A percentile compares a stretch with the other conserved stretches of the same genome.
These are phyloP conservation scores for Dasypogon diadema DNA, from an alignment of 2,888 invertebrate genomes.

Conservation along the genomic window DNA sequence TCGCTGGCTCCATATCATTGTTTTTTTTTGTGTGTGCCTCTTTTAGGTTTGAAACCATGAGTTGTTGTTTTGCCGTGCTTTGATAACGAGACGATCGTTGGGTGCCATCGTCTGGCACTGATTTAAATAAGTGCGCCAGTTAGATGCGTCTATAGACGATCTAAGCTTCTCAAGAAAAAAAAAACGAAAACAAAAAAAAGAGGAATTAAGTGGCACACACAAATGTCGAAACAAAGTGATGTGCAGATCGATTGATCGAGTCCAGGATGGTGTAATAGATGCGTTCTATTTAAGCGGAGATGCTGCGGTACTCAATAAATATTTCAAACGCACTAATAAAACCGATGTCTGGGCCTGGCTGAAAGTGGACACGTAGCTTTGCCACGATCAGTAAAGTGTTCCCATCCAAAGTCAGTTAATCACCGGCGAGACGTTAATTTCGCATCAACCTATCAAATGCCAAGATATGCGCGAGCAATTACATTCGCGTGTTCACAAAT, in stretches of 20 bases:
- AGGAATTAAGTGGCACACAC: slow-evolving; percentile 12
- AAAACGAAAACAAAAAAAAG: background rate
- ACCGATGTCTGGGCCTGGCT: background rate
- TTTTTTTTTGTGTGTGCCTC: background rate
- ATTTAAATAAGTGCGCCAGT: slow-evolving; percentile 32
- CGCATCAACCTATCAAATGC: background rate
- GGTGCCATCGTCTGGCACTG: background rate
- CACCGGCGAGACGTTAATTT: background rate
- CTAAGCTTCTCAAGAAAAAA: background rate
- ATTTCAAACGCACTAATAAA: slow-evolving; percentile 2
- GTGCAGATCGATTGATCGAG: slow-evolving; percentile 34
- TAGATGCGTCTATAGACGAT: background rate
- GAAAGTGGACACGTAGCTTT: background rate
- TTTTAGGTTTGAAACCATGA: no score
- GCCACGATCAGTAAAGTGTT: no score
- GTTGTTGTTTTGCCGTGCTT: background rate
- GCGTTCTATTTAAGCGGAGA: slow-evolving; percentile 18
- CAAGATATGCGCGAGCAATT: background rate
- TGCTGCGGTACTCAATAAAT: background rate
- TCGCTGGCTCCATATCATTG: no score
- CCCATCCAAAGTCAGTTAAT: no score
- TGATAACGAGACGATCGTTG: slow-evolving; percentile 3
- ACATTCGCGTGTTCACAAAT: background rate
- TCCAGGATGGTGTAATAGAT: background rate
- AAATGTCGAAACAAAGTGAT: slow-evolving; percentile 1